A percentile compares a stretch with the other conserved stretches of the same genome.
These are phyloP conservation scores for Oscheius sp. DNA, from an alignment of 2,888 invertebrate species.

Conservation along the genomic window DNA sequence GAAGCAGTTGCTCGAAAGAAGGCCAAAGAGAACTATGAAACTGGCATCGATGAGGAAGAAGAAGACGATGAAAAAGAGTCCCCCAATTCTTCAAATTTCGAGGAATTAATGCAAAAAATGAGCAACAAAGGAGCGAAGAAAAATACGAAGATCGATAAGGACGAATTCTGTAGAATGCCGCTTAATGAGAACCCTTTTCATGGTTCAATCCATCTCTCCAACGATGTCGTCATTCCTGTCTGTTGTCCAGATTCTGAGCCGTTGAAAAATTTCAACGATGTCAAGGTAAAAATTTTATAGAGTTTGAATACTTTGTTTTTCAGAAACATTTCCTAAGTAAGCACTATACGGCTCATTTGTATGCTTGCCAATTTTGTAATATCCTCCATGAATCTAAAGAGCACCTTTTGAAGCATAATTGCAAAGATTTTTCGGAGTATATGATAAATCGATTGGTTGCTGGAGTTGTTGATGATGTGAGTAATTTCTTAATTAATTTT, in stretches of 20 bases:
- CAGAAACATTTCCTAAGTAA: constrained; percentile 8
- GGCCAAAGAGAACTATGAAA: not conserved
- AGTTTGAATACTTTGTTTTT: not conserved
- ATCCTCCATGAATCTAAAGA: constrained; percentile 1
- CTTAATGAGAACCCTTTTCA: not conserved
- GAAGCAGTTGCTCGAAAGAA: constrained; percentile 1
- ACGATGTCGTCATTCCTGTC: not conserved
- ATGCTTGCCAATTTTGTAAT: constrained; percentile 21
- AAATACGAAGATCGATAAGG: not conserved
- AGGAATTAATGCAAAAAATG: not conserved
- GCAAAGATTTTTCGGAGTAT: constrained; percentile 2
- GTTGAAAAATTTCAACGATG: constrained; percentile 8
- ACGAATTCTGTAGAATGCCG: not conserved
- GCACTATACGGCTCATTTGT: constrained; percentile 6
- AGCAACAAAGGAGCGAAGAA: not conserved
- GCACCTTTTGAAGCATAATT: not conserved
- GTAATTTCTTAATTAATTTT: not conserved
- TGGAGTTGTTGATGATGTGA: not conserved
- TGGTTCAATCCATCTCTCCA: not conserved
- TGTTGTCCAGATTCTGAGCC: not conserved
- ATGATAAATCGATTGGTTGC: not conserved
- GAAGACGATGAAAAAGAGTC: not conserved
- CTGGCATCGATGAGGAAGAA: not conserved
- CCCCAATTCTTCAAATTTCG: not conserved
- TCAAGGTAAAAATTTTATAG: not conserved